phyloP scores from a whole-genome alignment of 30 jellyfish, hydroid and myxozoan species.

The Pseudorhiza aurosa region DNA sequence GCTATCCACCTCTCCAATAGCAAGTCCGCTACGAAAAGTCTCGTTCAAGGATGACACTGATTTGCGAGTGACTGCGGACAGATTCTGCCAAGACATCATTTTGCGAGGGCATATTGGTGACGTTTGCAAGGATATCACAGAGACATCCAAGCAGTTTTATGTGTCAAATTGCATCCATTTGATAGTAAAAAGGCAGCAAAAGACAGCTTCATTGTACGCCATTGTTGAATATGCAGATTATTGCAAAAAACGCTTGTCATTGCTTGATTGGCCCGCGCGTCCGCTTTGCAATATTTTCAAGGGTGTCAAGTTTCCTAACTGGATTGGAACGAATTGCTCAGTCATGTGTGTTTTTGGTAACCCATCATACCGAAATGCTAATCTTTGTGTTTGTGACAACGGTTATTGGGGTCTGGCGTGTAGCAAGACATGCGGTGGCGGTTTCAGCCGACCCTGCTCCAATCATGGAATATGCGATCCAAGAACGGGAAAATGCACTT shows the following conservation, averaged over 20 bases:
- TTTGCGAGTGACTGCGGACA: background rate
- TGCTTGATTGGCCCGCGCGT: conserved; percentile 70
- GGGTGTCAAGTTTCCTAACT: conserved; percentile 31
- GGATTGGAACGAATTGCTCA: conserved; percentile 72
- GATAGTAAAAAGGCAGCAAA: background rate
- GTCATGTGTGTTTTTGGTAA: conserved; percentile 46
- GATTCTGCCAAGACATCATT: conserved; percentile 41
- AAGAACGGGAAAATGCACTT: conserved; percentile 30
- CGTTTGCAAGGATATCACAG: conserved; percentile 20
- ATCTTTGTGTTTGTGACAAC: conserved; percentile 39
- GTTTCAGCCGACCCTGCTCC: conserved; percentile 60
- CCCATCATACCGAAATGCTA: conserved; percentile 15
- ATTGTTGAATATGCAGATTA: conserved; percentile 33
- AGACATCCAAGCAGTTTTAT: conserved; percentile 16
- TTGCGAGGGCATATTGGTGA: conserved; percentile 42
- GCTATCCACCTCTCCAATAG: conserved; percentile 40
- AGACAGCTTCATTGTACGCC: conserved; percentile 40
- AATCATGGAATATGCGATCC: conserved; percentile 62
- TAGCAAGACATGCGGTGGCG: conserved; percentile 53
- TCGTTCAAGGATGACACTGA: conserved; percentile 42
- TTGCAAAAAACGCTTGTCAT: conserved; percentile 31
- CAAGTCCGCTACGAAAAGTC: conserved; percentile 15
- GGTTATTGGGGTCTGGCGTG: conserved; percentile 65
- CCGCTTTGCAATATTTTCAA: conserved; percentile 45
- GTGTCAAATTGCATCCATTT: conserved; percentile 34